Evolutionary conservation across 2,113 vertebrate species (phyloP).

Genomic region (Amblyornis subalaris): DNA sequence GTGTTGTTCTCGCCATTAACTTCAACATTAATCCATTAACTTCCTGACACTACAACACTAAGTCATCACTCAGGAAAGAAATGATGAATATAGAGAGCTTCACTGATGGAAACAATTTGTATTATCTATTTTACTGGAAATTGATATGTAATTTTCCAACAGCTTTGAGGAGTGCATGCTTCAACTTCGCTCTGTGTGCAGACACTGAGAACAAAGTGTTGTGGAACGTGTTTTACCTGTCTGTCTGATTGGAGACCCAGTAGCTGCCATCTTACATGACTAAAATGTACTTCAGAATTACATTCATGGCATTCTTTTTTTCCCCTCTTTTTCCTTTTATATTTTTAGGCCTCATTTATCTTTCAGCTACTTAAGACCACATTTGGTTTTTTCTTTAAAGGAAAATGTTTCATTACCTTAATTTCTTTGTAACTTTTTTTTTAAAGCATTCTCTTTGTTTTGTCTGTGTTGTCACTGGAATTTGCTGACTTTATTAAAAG

Average conservation of each 20-base stretch:
- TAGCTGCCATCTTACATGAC: constrained; percentile 57
- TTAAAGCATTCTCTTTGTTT: constrained; percentile 36
- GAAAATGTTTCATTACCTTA: constrained; percentile 59
- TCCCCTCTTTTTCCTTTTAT: background rate
- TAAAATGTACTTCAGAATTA: constrained; percentile 63
- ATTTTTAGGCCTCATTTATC: constrained; percentile 58
- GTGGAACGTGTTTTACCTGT: constrained; percentile 46
- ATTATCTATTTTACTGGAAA: constrained; percentile 61
- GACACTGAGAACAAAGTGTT: constrained; percentile 34
- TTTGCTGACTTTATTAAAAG: constrained; percentile 62
- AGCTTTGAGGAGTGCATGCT: constrained; percentile 12
- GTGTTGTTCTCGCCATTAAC: constrained; percentile 61
- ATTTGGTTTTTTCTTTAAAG: background rate
- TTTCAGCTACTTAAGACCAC: constrained; percentile 34
- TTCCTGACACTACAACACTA: constrained; percentile 52
- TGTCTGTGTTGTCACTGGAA: constrained; percentile 34
- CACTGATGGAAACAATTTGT: constrained; percentile 47
- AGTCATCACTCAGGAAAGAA: constrained; percentile 40
- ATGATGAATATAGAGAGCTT: constrained; percentile 11
- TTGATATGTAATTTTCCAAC: constrained; percentile 49
- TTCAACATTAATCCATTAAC: constrained; percentile 68
- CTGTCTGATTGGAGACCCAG: constrained; percentile 49
- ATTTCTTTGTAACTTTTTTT: constrained; percentile 64
- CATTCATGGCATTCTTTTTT: constrained; percentile 46
- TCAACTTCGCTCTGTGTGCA: constrained; percentile 22